Evolutionary conservation across 2,113 vertebrate species (phyloP).

Genomic region (Cheilinus undulatus): DNA sequence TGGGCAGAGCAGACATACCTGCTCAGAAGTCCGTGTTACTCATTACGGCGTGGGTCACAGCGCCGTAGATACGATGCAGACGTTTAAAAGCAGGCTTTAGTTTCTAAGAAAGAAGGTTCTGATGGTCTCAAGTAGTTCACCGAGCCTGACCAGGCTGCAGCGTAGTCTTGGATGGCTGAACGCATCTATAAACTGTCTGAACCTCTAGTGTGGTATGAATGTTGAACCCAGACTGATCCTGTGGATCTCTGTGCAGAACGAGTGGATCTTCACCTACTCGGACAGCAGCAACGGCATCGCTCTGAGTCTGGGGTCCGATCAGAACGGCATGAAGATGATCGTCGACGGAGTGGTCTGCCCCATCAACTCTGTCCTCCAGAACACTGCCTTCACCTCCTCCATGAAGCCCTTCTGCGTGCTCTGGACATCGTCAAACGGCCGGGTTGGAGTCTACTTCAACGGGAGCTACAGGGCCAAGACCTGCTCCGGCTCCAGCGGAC

Average conservation of each 20-base stretch:
- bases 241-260: conserved; percentile 50
- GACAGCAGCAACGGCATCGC: conserved; percentile 29
- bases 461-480: conserved; percentile 66
- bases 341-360: conserved; percentile 81
- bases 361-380: conserved; percentile 73
- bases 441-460: conserved; percentile 78
- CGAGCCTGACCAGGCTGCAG: too few relatives aligned
- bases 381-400: conserved; percentile 80
- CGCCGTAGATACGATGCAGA: too few relatives aligned
- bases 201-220: too few relatives aligned
- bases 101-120: too few relatives aligned
- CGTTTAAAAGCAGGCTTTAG: too few relatives aligned
- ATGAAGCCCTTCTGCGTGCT: conserved; percentile 88
- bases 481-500: conserved; percentile 75
- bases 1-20: too few relatives aligned
- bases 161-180: too few relatives aligned
- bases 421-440: conserved; percentile 81
- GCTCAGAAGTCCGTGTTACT: too few relatives aligned
- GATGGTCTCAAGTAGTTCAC: too few relatives aligned
- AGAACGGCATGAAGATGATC: conserved; percentile 69
- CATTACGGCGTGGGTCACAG: too few relatives aligned
- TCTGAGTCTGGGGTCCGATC: conserved; percentile 83
- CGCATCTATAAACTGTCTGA: too few relatives aligned
- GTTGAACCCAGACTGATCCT: too few relatives aligned
- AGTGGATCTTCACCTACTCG: conserved; percentile 88